Conservation (phyloP, 2,888 invertebrate genomes). For the Catonia carolina region DNA sequence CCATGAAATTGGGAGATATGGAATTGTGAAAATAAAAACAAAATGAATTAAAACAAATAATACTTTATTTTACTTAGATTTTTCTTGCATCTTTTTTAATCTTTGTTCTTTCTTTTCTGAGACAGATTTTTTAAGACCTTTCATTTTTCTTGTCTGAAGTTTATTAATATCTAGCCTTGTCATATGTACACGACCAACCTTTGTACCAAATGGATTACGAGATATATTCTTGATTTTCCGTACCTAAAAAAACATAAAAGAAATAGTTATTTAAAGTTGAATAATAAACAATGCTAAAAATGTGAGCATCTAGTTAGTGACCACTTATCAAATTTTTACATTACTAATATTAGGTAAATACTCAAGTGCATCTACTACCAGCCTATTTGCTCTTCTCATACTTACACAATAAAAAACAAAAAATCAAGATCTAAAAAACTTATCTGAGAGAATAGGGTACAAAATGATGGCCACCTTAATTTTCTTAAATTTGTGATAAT, state of each 20-base stretch:
- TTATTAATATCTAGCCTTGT: conserved; percentile 78
- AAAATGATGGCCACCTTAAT: too few species aligned
- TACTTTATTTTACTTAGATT: conserved; percentile 9
- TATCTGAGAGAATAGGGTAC: too few species aligned
- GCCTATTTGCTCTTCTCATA: too few species aligned
- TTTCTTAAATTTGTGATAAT: too few species aligned
- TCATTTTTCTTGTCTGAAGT: conserved; percentile 86
- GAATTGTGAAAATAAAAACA: too few species aligned
- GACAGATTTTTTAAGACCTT: conserved; percentile 70
- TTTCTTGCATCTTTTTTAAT: conserved; percentile 21
- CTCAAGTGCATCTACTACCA: too few species aligned
- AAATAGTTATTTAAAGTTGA: too few species aligned
- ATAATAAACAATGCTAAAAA: background rate
- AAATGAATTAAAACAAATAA: too few species aligned
- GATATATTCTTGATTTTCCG: conserved; percentile 88
- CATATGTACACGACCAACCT: conserved; percentile 87
- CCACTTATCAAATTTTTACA: background rate
- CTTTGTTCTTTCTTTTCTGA: conserved; percentile 45
- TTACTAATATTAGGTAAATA: too few species aligned
- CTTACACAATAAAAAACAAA: too few species aligned
- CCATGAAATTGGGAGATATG: too few species aligned
- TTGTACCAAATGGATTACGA: conserved; percentile 79
- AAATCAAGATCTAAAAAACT: too few species aligned
- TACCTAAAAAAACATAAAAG: conserved; percentile 45
- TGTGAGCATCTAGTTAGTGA: background rate